Base-by-base conservation (phyloP, 1,140 invertebrate species). In the Zaprionus nigranus region DNA sequence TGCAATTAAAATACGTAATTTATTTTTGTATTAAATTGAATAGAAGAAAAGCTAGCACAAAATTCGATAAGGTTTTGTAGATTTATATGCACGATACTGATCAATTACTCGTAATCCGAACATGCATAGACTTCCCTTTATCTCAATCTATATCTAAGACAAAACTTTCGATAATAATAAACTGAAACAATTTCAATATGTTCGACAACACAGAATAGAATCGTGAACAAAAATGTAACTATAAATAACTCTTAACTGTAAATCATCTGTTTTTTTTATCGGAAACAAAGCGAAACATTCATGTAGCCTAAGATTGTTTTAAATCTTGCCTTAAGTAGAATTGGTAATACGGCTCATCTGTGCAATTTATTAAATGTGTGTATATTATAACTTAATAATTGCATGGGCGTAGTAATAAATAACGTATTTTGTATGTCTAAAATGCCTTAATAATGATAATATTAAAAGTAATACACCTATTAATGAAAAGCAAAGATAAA, bases 1-100 rank as follows among this genome's bases (percentile, higher is more conserved):
- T 79, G 85, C 84, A 88, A 90, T 81, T 85, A 88, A 88, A 85
- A 85, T 88, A 88, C 85, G 85, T 88, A 88, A 88, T 88, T 88
- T 88, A 88, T 88, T 88, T 77, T 90, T 90, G 84, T 75, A 73
- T 90, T 90, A 85, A 87, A 85, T 72, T 56, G 71, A 87, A 84
- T 88, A 88, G 81, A 64, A 75, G 78, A 81, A 85, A 78, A 75
- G 38, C 66, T 90, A 84, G 78, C 78, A 80, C 74, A 81, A 90
- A 85, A 88, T 82, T 81, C 65, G 58, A 84, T 75, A 74, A 75
- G 63, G 66, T 76, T 70, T 81, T 88, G 68, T 81, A 88, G 57
- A 79, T 79, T 68, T 78, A 67, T 69, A 62, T 75, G 64, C 56
- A 61, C 71, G 57, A 74, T 69, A 68, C 57, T 74, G 57, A 74